Conservation (phyloP, 2,888 invertebrate species). For the Thereva unica region DNA sequence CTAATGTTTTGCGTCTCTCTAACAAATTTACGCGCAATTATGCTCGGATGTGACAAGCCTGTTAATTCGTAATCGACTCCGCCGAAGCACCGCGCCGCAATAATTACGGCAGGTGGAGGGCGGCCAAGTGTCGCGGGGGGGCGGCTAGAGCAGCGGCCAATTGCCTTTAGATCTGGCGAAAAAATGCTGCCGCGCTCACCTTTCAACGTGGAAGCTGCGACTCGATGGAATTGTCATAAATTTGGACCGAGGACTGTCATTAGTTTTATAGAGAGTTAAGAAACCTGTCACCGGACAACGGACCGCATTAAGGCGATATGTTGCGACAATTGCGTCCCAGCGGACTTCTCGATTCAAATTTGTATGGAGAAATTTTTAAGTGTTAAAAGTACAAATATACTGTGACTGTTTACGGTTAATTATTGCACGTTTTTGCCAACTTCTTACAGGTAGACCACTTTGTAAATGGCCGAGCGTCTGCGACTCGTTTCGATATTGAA, state of each 20-base stretch:
- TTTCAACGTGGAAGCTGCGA: background rate
- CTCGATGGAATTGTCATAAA: constrained; percentile 32
- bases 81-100: constrained; percentile 17
- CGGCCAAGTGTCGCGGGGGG: constrained; percentile 7
- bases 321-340: constrained; percentile 13
- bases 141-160: background rate
- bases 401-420: constrained; percentile 25
- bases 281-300: constrained; percentile 8
- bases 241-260: constrained; percentile 10
- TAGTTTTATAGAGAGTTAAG: constrained; percentile 6
- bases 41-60: constrained; percentile 34
- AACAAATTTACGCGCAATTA: constrained; percentile 37
- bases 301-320: background rate
- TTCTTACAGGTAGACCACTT: constrained; percentile 12
- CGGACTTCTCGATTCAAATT: constrained; percentile 22
- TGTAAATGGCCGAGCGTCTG: constrained; percentile 19
- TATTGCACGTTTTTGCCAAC: constrained; percentile 31
- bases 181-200: constrained; percentile 6
- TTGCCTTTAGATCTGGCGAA: background rate
- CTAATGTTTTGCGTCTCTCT: constrained; percentile 25
- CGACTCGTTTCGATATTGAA: constrained; percentile 16
- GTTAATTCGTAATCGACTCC: constrained; percentile 30
- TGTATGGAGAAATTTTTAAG: constrained; percentile 29
- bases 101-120: constrained; percentile 7
- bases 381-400: constrained; percentile 34